Evolutionary conservation across 2,888 invertebrate genomes (phyloP), one percentile per base, ranked within the genome.

Genomic region (Drosophila mettleri): DNA sequence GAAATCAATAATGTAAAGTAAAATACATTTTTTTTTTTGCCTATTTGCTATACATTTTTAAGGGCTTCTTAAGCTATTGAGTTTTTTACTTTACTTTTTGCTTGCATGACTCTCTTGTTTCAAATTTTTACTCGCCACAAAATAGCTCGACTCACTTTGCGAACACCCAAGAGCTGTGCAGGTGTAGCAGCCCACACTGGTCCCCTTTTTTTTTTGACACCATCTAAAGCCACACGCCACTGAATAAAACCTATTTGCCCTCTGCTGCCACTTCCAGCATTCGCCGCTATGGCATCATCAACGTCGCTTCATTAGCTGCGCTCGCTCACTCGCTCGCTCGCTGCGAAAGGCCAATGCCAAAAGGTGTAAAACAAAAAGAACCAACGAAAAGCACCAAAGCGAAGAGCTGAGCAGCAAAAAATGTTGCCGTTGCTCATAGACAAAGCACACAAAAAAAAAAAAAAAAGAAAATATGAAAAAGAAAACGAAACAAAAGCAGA

Each of bases 301-400:
- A 62, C 67, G 53, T 54, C 86, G 86, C 86, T 88, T 83, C 82
- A 83, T 83, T 83, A 83, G 86, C 78, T 63, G 57, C 38, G 77
- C 69, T 80, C 80, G 61, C 70, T 86, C n/a, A 24, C 16, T 36
- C 34, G 34, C n/a, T n/a, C 33, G 33, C 33, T 31, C 34, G 7
- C 41, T 24, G 70, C 74, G 52, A 83, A 80, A 77, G 80, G 84
- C 88, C 80, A 84, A 88, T 80, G 84, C 74, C 88, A 77, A 74
- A 86, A 83, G 86, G 88, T 88, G 81, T 67, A 82, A 69, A 74
- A 69, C 61, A 79, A 80, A 78, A 75, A 63, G 41, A 54, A 46
- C 43, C 39, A 53, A 34, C 63, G 51, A 60, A 49, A 36, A 43
- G 34, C 49, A 27, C 18, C 38, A 64, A 45, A 51, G 20, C 24